phyloP scores from a whole-genome alignment of 2,888 invertebrate genomes.

The Lacanobia oleracea region DNA sequence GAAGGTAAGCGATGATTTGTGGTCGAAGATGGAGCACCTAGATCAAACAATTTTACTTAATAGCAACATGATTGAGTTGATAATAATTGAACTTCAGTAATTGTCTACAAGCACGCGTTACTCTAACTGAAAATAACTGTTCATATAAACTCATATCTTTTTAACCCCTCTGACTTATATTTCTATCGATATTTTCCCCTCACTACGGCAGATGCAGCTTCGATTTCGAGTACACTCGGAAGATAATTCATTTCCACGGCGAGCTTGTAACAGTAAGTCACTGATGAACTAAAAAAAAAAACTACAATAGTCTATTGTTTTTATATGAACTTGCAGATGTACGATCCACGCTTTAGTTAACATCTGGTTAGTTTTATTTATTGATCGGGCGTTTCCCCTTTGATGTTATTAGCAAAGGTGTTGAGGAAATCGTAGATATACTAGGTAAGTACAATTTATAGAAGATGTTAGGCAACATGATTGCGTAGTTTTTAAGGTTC shows the following conservation, averaged over 20 bases:
- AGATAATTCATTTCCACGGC: conserved; percentile 70
- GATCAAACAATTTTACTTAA: too few species aligned
- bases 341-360: conserved; percentile 26
- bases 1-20: too few species aligned
- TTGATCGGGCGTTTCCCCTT: conserved; percentile 11
- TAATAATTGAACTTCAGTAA: not conserved
- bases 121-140: not conserved
- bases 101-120: not conserved
- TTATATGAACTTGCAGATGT: conserved; percentile 57
- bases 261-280: conserved; percentile 66
- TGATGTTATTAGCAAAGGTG: conserved; percentile 31
- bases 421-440: not conserved
- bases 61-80: not conserved
- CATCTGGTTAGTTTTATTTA: conserved; percentile 51
- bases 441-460: not conserved
- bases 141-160: not conserved
- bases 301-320: conserved; percentile 57
- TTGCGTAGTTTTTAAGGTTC: too few species aligned
- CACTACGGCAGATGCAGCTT: conserved; percentile 67
- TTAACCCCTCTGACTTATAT: not conserved
- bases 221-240: conserved; percentile 54
- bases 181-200: conserved; percentile 51
- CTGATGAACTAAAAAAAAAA: conserved; percentile 59
- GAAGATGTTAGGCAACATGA: not conserved
- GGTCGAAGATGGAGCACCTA: too few species aligned